These are phyloP conservation scores for Hypsopygia costalis DNA, from an alignment of 2,888 invertebrate genomes.

Conservation along the genomic window DNA sequence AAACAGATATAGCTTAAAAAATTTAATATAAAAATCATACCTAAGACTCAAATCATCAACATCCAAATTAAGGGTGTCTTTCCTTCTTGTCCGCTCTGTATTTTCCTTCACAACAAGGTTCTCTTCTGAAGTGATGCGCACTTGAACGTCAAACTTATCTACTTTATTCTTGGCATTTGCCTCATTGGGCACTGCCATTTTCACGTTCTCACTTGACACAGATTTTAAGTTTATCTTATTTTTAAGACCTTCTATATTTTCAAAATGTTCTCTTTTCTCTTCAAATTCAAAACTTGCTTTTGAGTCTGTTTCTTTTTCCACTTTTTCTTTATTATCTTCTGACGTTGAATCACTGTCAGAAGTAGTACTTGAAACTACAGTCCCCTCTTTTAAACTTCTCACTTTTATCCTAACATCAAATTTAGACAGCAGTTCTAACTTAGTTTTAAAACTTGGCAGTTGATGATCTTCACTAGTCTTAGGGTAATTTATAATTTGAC, in stretches of 20 bases:
- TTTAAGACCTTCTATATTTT: slow-evolving; percentile 36
- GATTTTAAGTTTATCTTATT: slow-evolving; percentile 50
- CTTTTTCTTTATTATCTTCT: slow-evolving; percentile 36
- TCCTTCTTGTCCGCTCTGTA: slow-evolving; percentile 46
- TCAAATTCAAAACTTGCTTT: slow-evolving; percentile 38
- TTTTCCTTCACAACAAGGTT: slow-evolving; percentile 65
- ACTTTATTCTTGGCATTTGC: slow-evolving; percentile 58
- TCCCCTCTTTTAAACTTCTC: slow-evolving; percentile 64
- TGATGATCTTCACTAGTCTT: slow-evolving; percentile 30
- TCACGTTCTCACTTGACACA: slow-evolving; percentile 56
- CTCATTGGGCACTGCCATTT: slow-evolving; percentile 74
- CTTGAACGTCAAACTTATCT: slow-evolving; percentile 74
- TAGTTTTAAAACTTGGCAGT: slow-evolving; percentile 60
- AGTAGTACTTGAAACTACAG: slow-evolving; percentile 50
- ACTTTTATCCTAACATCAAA: slow-evolving; percentile 79
- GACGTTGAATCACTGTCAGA: slow-evolving; percentile 58
- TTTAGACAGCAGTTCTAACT: slow-evolving; percentile 71
- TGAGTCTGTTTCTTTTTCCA: slow-evolving; percentile 33
- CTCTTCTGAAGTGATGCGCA: slow-evolving; percentile 72
- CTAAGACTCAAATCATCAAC: slow-evolving; percentile 78
- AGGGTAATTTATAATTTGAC: slow-evolving; percentile 37
- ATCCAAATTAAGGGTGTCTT: slow-evolving; percentile 73
- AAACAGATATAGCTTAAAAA: too few species aligned
- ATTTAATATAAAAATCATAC: too few species aligned
- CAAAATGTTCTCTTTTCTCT: slow-evolving; percentile 49